These are phyloP conservation scores for Gymnarchus niloticus DNA, from an alignment of 2,113 vertebrate species.

Conservation along the genomic window DNA sequence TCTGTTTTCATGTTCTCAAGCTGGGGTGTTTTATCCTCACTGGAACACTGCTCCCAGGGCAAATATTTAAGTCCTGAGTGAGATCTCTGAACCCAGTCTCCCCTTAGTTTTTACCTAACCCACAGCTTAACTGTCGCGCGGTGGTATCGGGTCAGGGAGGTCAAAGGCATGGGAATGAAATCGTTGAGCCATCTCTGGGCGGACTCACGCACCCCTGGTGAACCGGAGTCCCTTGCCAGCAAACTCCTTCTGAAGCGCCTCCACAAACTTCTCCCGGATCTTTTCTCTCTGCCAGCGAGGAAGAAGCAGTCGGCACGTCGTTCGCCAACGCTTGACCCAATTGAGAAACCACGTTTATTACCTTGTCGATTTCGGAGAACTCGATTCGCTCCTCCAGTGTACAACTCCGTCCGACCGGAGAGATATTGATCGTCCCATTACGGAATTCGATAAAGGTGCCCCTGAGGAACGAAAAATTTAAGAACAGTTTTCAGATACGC, in stretches of 20 bases:
- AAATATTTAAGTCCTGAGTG: background rate
- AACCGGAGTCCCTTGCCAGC: constrained; percentile 90
- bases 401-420: constrained; percentile 92
- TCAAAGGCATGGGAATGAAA: background rate
- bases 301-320: background rate
- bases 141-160: background rate
- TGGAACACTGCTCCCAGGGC: background rate
- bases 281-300: constrained; percentile 75
- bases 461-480: constrained; percentile 49
- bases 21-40: background rate
- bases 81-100: background rate
- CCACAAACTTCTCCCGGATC: constrained; percentile 93
- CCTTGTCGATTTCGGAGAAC: constrained; percentile 95
- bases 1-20: background rate
- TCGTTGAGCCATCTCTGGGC: background rate
- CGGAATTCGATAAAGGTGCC: constrained; percentile 98
- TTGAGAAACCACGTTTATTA: constrained; percentile 37
- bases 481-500: background rate
- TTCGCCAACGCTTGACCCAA: no score
- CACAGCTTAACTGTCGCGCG: background rate
- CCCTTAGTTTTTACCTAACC: background rate
- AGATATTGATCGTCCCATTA: constrained; percentile 93
- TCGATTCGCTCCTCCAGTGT: constrained; percentile 83
- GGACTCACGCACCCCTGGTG: constrained; percentile 73
- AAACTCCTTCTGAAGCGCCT: constrained; percentile 86